Conservation (phyloP, 2,113 vertebrate genomes). For the Paradoxurus hermaphroditus region DNA sequence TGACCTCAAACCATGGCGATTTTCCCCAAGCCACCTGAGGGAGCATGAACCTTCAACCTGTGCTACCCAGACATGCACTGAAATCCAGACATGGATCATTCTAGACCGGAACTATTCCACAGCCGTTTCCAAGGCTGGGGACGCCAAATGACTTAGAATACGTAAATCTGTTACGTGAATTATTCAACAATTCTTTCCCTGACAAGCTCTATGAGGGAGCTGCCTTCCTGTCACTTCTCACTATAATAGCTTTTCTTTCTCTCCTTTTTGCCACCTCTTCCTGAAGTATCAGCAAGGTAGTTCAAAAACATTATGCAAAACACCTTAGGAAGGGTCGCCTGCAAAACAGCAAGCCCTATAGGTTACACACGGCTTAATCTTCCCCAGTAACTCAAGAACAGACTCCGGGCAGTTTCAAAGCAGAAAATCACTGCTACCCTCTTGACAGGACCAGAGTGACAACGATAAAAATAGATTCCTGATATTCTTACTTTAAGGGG, state of each 20-base stretch:
- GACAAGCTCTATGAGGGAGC: slow-evolving; percentile 10
- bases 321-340: background rate
- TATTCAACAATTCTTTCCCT: slow-evolving; percentile 54
- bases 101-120: background rate
- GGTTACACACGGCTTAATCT: background rate
- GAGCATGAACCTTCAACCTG: background rate
- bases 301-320: slow-evolving; percentile 42
- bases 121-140: background rate
- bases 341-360: background rate
- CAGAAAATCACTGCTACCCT: background rate
- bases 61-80: background rate
- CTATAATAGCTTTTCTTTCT: slow-evolving; percentile 34
- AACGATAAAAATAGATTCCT: background rate
- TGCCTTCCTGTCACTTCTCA: slow-evolving; percentile 52
- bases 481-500: background rate
- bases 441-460: background rate
- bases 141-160: slow-evolving; percentile 33
- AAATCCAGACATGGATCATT: slow-evolving; percentile 3
- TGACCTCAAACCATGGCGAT: background rate
- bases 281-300: slow-evolving; percentile 33
- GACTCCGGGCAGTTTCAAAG: background rate
- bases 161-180: slow-evolving; percentile 60
- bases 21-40: background rate
- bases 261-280: slow-evolving; percentile 21
- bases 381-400: background rate